Conservation (phyloP, 2,797 vertebrate genomes). For the Emydoidea blandingii region DNA sequence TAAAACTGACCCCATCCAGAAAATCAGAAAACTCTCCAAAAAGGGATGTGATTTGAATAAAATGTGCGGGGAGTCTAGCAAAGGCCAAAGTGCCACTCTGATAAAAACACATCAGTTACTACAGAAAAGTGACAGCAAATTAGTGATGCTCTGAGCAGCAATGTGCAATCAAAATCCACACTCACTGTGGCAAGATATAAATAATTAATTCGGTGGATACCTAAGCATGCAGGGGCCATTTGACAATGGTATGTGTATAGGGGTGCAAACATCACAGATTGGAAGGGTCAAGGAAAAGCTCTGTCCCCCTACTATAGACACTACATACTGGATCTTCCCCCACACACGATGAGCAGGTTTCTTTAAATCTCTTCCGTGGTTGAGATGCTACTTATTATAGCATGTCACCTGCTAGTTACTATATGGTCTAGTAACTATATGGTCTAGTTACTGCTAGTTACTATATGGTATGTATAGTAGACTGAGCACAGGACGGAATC, state of each 20-base stretch:
- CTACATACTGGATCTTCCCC: neutral
- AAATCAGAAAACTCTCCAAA: neutral
- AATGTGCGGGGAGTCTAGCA: neutral
- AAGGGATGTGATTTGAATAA: neutral
- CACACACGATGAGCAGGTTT: neutral
- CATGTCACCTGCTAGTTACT: no score
- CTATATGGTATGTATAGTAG: neutral
- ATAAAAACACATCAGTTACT: neutral
- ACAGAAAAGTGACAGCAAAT: neutral
- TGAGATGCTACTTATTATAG: neutral
- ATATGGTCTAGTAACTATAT: no score
- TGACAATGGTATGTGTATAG: neutral
- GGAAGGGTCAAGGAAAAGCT: neutral
- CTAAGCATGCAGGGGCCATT: neutral
- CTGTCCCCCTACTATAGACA: neutral
- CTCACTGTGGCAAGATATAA: neutral
- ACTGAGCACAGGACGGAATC: neutral
- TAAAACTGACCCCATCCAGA: neutral
- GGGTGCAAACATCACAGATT: neutral
- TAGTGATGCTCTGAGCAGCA: neutral
- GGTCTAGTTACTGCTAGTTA: no score
- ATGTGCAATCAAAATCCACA: neutral
- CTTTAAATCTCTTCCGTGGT: fast-evolving
- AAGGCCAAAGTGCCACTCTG: neutral
- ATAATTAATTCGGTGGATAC: neutral